These are phyloP conservation scores for Colistium nudipinnis DNA, from an alignment of 2,113 vertebrate genomes.

Conservation along the genomic window DNA sequence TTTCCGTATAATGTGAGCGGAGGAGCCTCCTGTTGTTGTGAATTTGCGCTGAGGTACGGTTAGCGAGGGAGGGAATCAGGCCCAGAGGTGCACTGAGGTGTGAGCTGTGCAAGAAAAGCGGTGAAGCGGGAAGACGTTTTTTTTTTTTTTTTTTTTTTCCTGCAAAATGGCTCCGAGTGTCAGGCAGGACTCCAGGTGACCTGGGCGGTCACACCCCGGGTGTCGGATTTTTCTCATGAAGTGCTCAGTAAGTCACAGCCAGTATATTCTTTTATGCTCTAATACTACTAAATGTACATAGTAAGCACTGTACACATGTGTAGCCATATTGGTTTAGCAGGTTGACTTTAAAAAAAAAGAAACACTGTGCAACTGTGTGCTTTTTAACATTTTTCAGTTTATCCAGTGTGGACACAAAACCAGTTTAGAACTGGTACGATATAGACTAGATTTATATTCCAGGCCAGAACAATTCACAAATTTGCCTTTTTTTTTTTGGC, in stretches of 20 bases:
- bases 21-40: conserved; percentile 18
- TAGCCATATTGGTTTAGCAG: too few species aligned
- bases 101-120: conserved; percentile 45
- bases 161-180: conserved; percentile 63
- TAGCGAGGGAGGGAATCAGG: conserved; percentile 2
- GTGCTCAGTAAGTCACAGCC: too few species aligned
- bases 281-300: too few species aligned
- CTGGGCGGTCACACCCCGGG: too few species aligned
- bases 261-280: too few species aligned
- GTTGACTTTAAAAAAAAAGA: too few species aligned
- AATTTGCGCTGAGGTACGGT: conserved; percentile 15
- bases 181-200: conserved; percentile 38
- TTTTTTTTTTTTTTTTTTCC: conserved; percentile 50
- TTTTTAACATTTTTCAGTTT: background rate
- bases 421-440: background rate
- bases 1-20: background rate
- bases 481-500: too few species aligned
- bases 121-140: conserved; percentile 57
- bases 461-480: too few species aligned
- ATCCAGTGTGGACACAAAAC: background rate
- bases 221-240: too few species aligned
- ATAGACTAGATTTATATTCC: too few species aligned
- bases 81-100: conserved; percentile 40
- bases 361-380: too few species aligned
- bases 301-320: too few species aligned